Conservation (phyloP, 2,113 vertebrate species). For the Trematocara marginatum region DNA sequence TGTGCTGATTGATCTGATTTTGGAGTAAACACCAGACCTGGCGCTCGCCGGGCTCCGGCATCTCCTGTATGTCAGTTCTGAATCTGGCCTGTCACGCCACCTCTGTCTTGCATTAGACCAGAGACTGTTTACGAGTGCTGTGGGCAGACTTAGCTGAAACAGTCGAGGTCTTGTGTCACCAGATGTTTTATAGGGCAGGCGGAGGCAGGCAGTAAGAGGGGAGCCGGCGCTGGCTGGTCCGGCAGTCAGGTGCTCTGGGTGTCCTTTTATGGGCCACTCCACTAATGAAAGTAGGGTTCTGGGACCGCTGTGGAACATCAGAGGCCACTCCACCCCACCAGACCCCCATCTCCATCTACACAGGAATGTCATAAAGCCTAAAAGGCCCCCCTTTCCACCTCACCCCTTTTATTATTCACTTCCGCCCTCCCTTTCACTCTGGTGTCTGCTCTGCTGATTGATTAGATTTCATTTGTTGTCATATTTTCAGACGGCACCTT, state of each 20-base stretch:
- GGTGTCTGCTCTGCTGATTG: conserved; percentile 60
- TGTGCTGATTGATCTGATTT: conserved; percentile 41
- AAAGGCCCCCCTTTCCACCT: conserved; percentile 77
- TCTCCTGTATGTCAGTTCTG: neutral
- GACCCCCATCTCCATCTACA: conserved; percentile 75
- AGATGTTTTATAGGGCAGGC: conserved; percentile 67
- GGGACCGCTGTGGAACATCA: conserved; percentile 85
- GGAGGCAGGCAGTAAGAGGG: conserved; percentile 48
- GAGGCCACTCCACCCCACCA: conserved; percentile 82
- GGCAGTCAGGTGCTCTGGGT: conserved; percentile 82
- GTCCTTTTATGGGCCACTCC: conserved; percentile 79
- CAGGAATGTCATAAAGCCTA: conserved; percentile 92
- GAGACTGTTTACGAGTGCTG: conserved; percentile 58
- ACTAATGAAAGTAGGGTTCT: conserved; percentile 84
- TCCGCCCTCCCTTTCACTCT: conserved; percentile 46
- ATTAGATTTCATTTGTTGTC: conserved; percentile 81
- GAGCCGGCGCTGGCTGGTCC: conserved; percentile 75
- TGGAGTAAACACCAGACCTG: conserved; percentile 38
- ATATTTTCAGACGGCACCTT: conserved; percentile 24
- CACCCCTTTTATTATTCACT: conserved; percentile 81
- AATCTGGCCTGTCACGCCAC: conserved; percentile 30
- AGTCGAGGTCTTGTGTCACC: conserved; percentile 66
- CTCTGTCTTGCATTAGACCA: conserved; percentile 60
- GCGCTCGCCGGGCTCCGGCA: neutral
- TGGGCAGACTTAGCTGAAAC: conserved; percentile 54